Evolutionary conservation across 2,888 invertebrate genomes (phyloP), one percentile per base, ranked within the genome.

Genomic region (Volucella inflata): DNA sequence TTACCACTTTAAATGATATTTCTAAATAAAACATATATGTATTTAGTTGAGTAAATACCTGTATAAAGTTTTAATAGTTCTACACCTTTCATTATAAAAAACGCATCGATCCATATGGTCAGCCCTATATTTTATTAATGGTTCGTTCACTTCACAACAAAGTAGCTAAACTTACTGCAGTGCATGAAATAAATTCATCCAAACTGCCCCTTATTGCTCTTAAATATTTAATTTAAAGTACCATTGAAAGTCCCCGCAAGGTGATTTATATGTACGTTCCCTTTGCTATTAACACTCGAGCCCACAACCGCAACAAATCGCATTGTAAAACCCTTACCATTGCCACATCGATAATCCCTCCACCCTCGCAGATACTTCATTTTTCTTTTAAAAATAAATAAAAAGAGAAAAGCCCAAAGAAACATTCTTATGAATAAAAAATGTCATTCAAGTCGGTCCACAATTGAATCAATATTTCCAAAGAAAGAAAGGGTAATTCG

Each of bases 401-500:
- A 70, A 82, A 76, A 30, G n/a, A 14, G 14, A 10, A 57, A 44
- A 57, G 53, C 51, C 30, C 51, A 50, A 67, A 57, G 38, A 38
- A 77, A 76, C 77, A 51, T 38, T 67, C 76, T 81, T 85, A 85
- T 85, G 76, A 85, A 85, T 85, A 85, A 85, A 81, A 85, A 85
- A 85, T 85, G 81, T 85, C 85, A 59, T 72, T 81, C 76, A 68
- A 81, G 76, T 44, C 70, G 51, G 36, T 21, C 62, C 55, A 80
- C 85, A 77, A 85, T 85, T 85, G 85, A 85, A 85, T 85, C 81
- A 85, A 85, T 85, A 81, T 85, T 81, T 85, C 67, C 40, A 12
- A 68, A 74, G 30, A 21, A 21, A 78, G 71, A 85, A 85, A 85
- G 85, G 85, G 85, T 85, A 85, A 85, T 85, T 81, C 85, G 85